Evolutionary conservation across 2,797 vertebrate species (phyloP), one percentile per base, ranked within the genome.

Genomic region (Eospalax fontanierii): DNA sequence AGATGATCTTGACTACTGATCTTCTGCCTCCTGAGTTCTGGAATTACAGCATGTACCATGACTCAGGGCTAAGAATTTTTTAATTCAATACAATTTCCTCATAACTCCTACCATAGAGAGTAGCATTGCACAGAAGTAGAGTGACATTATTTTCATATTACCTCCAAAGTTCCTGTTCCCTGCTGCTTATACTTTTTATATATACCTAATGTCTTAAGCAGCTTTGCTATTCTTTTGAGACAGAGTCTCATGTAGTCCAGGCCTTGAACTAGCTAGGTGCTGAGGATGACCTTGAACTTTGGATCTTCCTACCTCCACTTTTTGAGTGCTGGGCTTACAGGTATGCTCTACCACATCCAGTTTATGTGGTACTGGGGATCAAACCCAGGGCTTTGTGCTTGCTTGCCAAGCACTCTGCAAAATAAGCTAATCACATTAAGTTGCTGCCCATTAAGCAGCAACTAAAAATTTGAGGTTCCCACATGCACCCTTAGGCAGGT

Each of bases 81-180:
- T 21, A 28, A 75, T 88, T 94, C 38, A 50, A 90, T 76, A 54
- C 76, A 88, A 81, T 43, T 92, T 16, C 61, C 88, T 65, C 28
- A 87, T 70, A 92, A 94, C 75, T 76, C 80, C n/a, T 7, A 54
- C 54, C 8, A 46, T 26, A 85, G 43, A 38, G 10, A 86, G 21
- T 93, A 70, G 46, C 19, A 50, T 75, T 87, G 40, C 71, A 86
- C 59, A 35, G 43, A 80, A 43, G 54, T 46, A 28, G 22, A 68
- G 50, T 71, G 89, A 9, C 46, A 86, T 86, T 88, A n/a, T 90
- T 90, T 94, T 96, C 79, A 35, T 81, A 92, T 80, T 65, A 75
- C 19, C 46, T 71, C 79, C 66, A 33, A 90, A 81, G n/a, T 10
- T 43, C 63, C 59, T 88, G 30, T 79, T 93, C 28, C 12, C 19